Percentiles rank a stretch among this genome's conserved stretches.
Evolutionary conservation across 2,888 invertebrate genomes (phyloP).

Genomic region (Myopa tessellatipennis): DNA sequence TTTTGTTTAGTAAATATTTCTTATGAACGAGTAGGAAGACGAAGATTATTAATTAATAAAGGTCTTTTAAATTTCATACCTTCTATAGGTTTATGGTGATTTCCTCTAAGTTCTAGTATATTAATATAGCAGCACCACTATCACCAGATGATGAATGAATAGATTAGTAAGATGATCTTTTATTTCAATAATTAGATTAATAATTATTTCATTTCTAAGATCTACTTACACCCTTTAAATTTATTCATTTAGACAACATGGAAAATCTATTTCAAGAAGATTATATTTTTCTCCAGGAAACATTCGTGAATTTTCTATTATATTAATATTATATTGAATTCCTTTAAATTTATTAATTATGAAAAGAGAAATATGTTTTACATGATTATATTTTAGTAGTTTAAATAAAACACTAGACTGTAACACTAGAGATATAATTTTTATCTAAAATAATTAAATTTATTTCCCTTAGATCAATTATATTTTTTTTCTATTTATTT

Average conservation of each 20-base stretch:
- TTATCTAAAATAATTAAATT: conserved; percentile 71
- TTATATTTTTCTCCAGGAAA: conserved; percentile 63
- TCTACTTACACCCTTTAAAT: conserved; percentile 76
- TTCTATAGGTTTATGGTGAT: conserved; percentile 73
- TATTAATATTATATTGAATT: conserved; percentile 74
- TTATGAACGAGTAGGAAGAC: conserved; percentile 74
- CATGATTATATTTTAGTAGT: no score
- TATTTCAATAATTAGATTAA: conserved; percentile 72
- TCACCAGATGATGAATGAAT: conserved; percentile 77
- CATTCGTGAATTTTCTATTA: conserved; percentile 73
- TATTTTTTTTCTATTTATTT: conserved; percentile 70
- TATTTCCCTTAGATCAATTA: conserved; percentile 71
- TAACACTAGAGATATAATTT: conserved; percentile 73
- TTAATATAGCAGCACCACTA: conserved; percentile 77
- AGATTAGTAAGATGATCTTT: conserved; percentile 71
- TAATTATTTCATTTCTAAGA: conserved; percentile 74
- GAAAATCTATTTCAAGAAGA: no score
- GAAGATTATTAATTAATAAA: conserved; percentile 75
- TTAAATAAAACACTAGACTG: conserved; percentile 78
- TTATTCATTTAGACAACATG: conserved; percentile 71
- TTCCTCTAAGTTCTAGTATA: conserved; percentile 74
- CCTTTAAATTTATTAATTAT: no score
- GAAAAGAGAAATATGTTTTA: no score
- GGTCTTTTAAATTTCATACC: conserved; percentile 74
- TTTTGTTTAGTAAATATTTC: conserved; percentile 76